Conservation (phyloP, 2,113 vertebrate genomes). For the Odocoileus virginianus region DNA sequence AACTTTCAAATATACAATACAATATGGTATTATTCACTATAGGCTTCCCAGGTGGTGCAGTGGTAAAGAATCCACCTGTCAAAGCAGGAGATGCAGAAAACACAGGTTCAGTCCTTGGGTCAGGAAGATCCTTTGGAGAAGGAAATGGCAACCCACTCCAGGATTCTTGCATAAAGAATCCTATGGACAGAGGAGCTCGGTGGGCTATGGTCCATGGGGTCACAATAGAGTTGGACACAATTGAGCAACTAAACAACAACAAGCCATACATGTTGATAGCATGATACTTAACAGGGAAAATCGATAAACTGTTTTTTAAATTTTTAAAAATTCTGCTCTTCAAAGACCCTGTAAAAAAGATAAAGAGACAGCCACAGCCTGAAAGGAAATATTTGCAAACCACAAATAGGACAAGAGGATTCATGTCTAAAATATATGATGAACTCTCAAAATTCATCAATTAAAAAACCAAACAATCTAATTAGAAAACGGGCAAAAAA, state of each 20-base stretch:
- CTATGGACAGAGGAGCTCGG: not conserved
- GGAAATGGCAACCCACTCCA: not conserved
- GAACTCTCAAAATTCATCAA: not conserved
- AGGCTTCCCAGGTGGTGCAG: not conserved
- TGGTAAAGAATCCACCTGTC: not conserved
- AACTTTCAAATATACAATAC: not conserved
- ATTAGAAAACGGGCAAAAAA: not conserved
- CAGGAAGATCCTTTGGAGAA: not conserved
- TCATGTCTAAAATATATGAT: not conserved
- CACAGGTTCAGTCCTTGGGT: not conserved
- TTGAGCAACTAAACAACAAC: not conserved
- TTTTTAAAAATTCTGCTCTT: not conserved
- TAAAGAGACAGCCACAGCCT: not conserved
- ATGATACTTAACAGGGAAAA: not conserved
- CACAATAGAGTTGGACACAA: not conserved
- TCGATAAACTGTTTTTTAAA: not conserved
- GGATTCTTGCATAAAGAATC: not conserved
- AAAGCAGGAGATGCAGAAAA: not conserved
- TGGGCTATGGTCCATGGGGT: not conserved
- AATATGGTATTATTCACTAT: not conserved
- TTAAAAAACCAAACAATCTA: not conserved
- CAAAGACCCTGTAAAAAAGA: not conserved
- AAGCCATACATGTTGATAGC: not conserved
- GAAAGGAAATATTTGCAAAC: not conserved
- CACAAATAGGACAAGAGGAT: not conserved